Evolutionary conservation across 1,140 invertebrate genomes (phyloP), one percentile per base, ranked within the genome.

Genomic region (Aethina tumida): DNA sequence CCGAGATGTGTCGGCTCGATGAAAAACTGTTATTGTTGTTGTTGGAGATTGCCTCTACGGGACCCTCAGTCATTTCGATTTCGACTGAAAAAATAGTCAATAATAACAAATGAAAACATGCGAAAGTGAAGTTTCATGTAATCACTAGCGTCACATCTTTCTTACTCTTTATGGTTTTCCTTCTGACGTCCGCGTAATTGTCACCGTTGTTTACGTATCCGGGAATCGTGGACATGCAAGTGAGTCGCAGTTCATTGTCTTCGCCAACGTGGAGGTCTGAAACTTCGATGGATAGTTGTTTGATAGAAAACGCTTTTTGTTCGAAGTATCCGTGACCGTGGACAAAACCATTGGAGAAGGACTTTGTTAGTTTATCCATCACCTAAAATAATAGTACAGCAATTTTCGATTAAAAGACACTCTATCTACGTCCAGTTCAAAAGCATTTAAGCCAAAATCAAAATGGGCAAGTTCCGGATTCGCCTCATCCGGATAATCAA

Each of bases 161-260:
- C 68, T 70, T 66, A 83, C 80, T 76, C 44, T 67, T 63, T 30
- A 79, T 70, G 9, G 75, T 77, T 48, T 71, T 68, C 39, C 73
- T 76, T 52, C 72, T 74, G 20, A 75, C 64, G 58, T 84, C 79
- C 14, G 79, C 79, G 50, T 74, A 82, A 20, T 74, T 66, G 47
- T 75, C 75, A 7, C 68, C 68, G 30, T 69, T 58, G 13, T 64
- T 72, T 2, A 74, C 65, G 32, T 76, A 78, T 43, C 71, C 71
- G 1, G 80, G 81, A 55, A 84, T 84, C 22, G 81, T 83, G 34
- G 78, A 71, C 27, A 78, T 63, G 48, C 81, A 84, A 35, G 74
- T 80, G 36, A 84, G 71, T 40, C 75, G 70, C 28, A 83, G 65
- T 29, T 68, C 65, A 24, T 78, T 75, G 52, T 79, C 77, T n/a